Evolutionary conservation across 1,140 invertebrate genomes (phyloP), one percentile per base, ranked within the genome.

Genomic region (Hycleus phaleratus): DNA sequence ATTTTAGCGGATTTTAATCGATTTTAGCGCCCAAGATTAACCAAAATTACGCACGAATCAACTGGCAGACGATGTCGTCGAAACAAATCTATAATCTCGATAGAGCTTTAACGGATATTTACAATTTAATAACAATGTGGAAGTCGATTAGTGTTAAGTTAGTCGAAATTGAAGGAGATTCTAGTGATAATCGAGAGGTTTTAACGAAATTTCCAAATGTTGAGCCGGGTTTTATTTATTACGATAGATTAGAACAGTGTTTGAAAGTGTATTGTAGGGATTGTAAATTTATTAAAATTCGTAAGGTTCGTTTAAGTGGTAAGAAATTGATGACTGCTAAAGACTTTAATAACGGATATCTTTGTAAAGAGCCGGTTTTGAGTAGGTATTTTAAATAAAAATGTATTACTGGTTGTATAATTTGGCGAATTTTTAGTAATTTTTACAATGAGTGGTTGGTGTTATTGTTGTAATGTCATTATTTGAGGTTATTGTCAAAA

Each of bases 301-400:
- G 74, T 58, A 78, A 77, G 57, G 52, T 87, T 60, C 72, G 77
- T 61, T 66, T 87, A 58, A 71, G 79, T 63, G 80, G 80, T 2
- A 82, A 78, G 66, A 78, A 74, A 67, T 68, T 78, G 61, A 85
- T 87, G 79, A 77, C 69, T 46, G 82, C 84, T 6, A 63, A 65
- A 64, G 83, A 86, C 66, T 87, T 88, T 74, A 79, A 77, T 73
- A 86, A 86, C 75, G 85, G 84, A 26, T 86, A 79, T 70, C 73
- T 87, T 26, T 79, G 76, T 66, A 80, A 81, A 50, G 62, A 60
- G 38, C 63, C 58, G 24, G 71, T 55, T 58, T 45, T 58, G 9
- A 40, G 55, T 49, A 54, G 60, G 55, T 61, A 59, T 43, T 66
- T 63, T 61, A 61, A 52, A 58, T 49, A 38, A 38, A 18, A 38